Percentiles rank a stretch among this genome's conserved stretches.
Conservation (phyloP, 2,797 vertebrate species). For the Enteromius viviparus region DNA sequence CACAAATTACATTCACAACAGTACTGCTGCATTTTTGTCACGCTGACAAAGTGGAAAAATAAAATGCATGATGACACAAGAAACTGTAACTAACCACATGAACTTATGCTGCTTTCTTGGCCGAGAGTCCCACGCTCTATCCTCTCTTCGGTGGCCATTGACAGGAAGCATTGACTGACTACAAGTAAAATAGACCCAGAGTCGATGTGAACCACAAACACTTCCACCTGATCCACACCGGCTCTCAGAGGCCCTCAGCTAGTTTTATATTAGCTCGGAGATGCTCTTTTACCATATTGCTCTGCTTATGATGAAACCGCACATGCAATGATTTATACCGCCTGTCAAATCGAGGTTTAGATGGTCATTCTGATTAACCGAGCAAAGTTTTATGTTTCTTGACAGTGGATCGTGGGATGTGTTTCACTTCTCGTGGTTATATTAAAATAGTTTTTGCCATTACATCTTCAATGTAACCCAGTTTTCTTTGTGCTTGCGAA, state of each 20-base stretch:
- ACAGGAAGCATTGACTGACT: constrained; percentile 2
- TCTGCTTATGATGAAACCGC: constrained; percentile 41
- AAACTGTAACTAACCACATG: neutral
- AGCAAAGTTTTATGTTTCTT: constrained; percentile 41
- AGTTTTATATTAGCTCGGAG: constrained; percentile 1
- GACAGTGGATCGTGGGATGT: constrained; percentile 36
- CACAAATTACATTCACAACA: neutral
- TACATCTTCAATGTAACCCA: constrained; percentile 37
- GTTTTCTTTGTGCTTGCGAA: constrained; percentile 30
- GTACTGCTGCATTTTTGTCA: neutral
- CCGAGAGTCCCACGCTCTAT: neutral
- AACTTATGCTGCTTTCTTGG: neutral
- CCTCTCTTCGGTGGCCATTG: constrained; percentile 3
- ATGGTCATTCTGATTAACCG: constrained; percentile 29
- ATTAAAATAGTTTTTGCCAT: constrained; percentile 45
- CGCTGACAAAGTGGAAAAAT: neutral
- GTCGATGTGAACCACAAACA: neutral
- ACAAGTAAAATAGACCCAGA: constrained; percentile 5
- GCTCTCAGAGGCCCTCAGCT: neutral
- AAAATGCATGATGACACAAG: neutral
- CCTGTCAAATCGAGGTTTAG: constrained; percentile 32
- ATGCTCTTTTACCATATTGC: constrained; percentile 32
- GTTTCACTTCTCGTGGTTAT: constrained; percentile 31
- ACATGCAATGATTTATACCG: constrained; percentile 19
- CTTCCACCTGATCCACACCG: neutral